Conservation (phyloP, 2,797 vertebrate species). For the Chromis chromis region DNA sequence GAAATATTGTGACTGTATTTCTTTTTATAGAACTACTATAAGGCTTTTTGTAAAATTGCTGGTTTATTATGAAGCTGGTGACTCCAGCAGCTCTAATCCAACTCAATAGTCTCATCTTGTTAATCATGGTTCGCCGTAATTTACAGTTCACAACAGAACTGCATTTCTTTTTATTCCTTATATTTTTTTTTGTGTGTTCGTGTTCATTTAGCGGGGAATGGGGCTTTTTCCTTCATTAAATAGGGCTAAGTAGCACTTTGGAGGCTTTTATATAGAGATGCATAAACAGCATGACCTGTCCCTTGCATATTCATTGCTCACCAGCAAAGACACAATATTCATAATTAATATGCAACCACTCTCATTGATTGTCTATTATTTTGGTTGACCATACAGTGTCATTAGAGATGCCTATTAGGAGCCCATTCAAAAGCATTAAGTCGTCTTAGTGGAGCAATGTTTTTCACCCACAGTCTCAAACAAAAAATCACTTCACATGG, state of each 20-base stretch:
- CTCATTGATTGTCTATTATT: constrained; percentile 61
- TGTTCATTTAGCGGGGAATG: constrained; percentile 37
- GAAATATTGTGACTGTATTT: constrained; percentile 28
- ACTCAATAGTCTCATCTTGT: constrained; percentile 44
- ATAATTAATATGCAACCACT: constrained; percentile 55
- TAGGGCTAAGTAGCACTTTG: constrained; percentile 52
- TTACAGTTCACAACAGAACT: constrained; percentile 49
- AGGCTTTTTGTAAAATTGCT: constrained; percentile 31
- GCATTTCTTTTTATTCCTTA: constrained; percentile 19
- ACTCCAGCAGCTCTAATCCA: constrained; percentile 29
- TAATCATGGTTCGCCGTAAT: constrained; percentile 51
- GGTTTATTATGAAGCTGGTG: constrained; percentile 36
- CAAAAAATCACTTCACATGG: neutral
- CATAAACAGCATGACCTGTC: constrained; percentile 51
- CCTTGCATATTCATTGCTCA: constrained; percentile 41
- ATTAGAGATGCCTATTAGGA: constrained; percentile 38
- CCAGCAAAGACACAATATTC: constrained; percentile 57
- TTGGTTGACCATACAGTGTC: constrained; percentile 57
- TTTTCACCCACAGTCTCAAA: neutral
- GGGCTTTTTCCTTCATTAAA: constrained; percentile 47
- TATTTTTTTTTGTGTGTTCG: neutral
- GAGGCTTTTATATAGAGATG: constrained; percentile 49
- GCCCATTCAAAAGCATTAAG: constrained; percentile 12
- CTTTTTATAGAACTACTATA: constrained; percentile 9
- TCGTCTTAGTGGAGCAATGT: neutral